Conservation (phyloP, 2,113 vertebrate genomes). For the Gallinago media region DNA sequence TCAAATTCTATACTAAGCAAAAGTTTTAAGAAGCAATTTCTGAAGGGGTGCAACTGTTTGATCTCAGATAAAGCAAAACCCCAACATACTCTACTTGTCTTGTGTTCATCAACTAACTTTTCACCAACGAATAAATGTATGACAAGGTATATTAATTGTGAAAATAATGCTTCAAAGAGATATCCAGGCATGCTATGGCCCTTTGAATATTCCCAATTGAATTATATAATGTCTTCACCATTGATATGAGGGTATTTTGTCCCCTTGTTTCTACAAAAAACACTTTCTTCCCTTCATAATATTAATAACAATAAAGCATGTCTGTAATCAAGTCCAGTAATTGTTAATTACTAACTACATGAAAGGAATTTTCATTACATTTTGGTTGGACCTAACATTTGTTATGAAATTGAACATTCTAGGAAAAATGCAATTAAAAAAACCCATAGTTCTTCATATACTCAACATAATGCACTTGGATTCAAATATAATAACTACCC, state of each 20-base stretch:
- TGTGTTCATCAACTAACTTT: conserved; percentile 20
- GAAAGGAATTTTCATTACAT: neutral
- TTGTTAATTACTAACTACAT: neutral
- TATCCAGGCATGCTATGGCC: conserved; percentile 56
- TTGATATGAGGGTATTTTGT: conserved; percentile 56
- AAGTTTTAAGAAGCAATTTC: neutral
- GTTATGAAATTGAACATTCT: neutral
- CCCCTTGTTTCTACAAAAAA: conserved; percentile 32
- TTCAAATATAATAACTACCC: neutral
- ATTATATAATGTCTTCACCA: conserved; percentile 35
- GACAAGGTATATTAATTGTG: conserved; percentile 51
- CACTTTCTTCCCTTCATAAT: neutral
- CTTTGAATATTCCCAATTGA: conserved; percentile 59
- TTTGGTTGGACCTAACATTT: neutral
- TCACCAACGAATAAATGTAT: conserved; percentile 40
- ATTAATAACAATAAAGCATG: neutral
- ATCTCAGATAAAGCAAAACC: conserved; percentile 14
- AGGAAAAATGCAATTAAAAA: neutral
- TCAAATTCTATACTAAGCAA: neutral
- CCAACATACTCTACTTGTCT: neutral
- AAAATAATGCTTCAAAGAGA: conserved; percentile 47
- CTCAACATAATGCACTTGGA: neutral
- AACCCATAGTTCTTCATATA: neutral
- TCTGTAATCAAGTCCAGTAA: neutral
- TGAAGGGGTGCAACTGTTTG: neutral